Base-by-base conservation (phyloP, 2,888 invertebrate species). In the Luperina nickerlii region DNA sequence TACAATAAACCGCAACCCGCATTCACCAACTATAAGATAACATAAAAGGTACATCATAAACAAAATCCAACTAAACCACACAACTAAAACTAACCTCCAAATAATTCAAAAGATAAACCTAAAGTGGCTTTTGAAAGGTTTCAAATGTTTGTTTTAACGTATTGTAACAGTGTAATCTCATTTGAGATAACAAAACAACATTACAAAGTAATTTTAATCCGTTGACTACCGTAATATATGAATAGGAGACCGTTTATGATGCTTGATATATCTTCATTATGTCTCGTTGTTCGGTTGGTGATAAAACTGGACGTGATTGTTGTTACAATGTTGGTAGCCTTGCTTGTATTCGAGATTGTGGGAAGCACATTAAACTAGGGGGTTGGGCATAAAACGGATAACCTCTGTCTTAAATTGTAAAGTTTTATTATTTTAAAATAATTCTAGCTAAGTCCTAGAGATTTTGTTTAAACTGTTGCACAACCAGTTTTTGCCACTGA, bases 171-270 rank as follows among this genome's bases (percentile, higher is more conserved):
- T 76, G 48, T 87, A 72, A 85, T 86, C 70, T 79, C 68, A 82
- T 79, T 84, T 60, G 51, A 77, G 86, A 86, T 82, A 84, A 76
- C 76, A 75, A 62, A 84, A 68, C 73, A 69, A 79, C 73, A 60
- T 82, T 80, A 88, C 88, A 88, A 88, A 79, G 84, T 87, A 86
- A 86, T 88, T 86, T 86, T 87, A 84, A 88, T 87, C 80, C 70
- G 65, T 78, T 66, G 74, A 81, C 76, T 68, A 87, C 73, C 73
- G 73, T 81, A 70, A 80, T 87, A 73, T 77, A 84, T 87, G 84
- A 84, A 82, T 78, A 78, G 87, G 76, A 75, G 54, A 65, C 42
- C 84, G 84, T 87, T 86, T 82, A 87, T 86, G 87, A 79, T 70
- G 67, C 65, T 77, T 87, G 86, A 86, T 87, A 87, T 84, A 86